Evolutionary conservation across 37 sponge, comb jelly and placozoan species (phyloP).

Genomic region (Cliona cf. orientalis): DNA sequence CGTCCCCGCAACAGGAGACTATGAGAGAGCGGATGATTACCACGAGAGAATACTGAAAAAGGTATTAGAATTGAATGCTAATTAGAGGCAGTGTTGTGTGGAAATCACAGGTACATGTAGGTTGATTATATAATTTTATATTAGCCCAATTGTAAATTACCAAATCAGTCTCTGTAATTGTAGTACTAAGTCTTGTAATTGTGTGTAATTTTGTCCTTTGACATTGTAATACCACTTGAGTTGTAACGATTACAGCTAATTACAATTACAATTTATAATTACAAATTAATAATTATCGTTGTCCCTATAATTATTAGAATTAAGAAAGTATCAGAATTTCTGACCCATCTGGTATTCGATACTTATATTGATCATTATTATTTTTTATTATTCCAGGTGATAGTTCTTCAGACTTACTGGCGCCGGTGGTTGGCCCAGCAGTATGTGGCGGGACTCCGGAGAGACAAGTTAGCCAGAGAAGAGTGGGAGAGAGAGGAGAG

Average conservation of each 20-base stretch:
- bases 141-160: too few species aligned
- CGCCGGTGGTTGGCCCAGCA: conserved; percentile 79
- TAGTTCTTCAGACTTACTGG: conserved; percentile 84
- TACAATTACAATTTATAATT: too few species aligned
- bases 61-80: conserved; percentile 44
- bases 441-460: conserved; percentile 71
- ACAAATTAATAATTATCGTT: too few species aligned
- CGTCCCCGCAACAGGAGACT: conserved; percentile 48
- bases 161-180: too few species aligned
- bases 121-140: too few species aligned
- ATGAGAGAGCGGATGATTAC: conserved; percentile 88
- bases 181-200: too few species aligned
- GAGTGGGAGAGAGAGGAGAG: conserved; percentile 76
- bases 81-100: too few species aligned
- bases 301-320: not conserved
- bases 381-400: conserved; percentile 49
- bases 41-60: conserved; percentile 67
- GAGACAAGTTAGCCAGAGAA: conserved; percentile 40
- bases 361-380: not conserved
- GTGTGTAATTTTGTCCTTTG: too few species aligned
- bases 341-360: not conserved
- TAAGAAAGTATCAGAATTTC: not conserved
- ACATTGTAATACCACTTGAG: too few species aligned
- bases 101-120: too few species aligned
- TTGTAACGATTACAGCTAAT: too few species aligned